A percentile compares a stretch with the other conserved stretches of the same genome.
These are phyloP conservation scores for Eleutherodactylus coqui DNA, from an alignment of 2,797 vertebrate species.

Conservation along the genomic window DNA sequence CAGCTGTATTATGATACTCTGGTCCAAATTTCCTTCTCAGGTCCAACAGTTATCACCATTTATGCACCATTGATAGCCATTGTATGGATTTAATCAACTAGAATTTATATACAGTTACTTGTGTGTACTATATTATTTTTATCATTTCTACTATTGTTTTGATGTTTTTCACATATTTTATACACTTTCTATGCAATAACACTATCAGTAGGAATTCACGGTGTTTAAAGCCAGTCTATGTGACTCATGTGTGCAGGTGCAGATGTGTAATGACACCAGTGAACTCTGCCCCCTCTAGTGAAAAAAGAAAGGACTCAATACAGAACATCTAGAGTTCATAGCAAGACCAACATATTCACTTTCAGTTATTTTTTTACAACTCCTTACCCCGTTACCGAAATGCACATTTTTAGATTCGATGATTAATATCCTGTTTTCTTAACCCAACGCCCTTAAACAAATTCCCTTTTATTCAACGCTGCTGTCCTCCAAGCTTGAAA, in stretches of 20 bases:
- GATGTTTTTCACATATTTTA: no score
- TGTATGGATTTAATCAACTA: not conserved
- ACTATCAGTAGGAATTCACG: not conserved
- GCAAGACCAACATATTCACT: slow-evolving; percentile 62
- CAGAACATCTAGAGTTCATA: slow-evolving; percentile 43
- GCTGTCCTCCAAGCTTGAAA: slow-evolving; percentile 66
- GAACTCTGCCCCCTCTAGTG: slow-evolving; percentile 38
- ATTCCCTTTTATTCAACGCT: slow-evolving; percentile 60
- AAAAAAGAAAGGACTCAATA: slow-evolving; percentile 66
- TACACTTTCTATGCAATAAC: not conserved
- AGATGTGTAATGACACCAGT: slow-evolving; percentile 47
- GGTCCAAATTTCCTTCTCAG: not conserved
- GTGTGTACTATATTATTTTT: not conserved
- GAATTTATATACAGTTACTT: not conserved
- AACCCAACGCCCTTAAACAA: slow-evolving; percentile 68
- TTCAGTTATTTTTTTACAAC: slow-evolving; percentile 32
- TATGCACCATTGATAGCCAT: not conserved
- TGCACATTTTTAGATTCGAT: slow-evolving; percentile 60
- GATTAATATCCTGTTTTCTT: slow-evolving; percentile 71
- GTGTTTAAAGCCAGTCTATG: not conserved
- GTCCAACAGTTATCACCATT: not conserved
- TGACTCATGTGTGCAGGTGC: slow-evolving; percentile 33
- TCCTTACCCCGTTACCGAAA: slow-evolving; percentile 58
- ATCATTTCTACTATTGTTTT: not conserved
- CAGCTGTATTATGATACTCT: not conserved